Evolutionary conservation across 2,888 invertebrate species (phyloP).

Genomic region (Luperina testacea): DNA sequence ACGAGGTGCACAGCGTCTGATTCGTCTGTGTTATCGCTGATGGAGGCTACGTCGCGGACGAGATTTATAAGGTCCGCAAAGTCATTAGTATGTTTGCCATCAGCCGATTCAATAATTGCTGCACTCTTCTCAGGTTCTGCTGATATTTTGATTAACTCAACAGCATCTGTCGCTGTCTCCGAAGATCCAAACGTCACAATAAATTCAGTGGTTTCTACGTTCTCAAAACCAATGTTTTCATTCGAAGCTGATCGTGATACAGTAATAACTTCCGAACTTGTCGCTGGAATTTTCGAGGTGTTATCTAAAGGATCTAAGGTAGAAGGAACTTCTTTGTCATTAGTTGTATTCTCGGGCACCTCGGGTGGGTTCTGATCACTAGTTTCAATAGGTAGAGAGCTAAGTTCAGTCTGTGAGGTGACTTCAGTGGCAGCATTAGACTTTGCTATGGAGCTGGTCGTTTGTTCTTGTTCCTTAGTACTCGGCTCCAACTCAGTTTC

Average conservation of each 20-base stretch:
- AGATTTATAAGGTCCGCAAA: slow-evolving; percentile 84
- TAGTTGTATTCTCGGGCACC: slow-evolving; percentile 75
- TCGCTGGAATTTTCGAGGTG: slow-evolving; percentile 70
- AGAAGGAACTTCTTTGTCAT: slow-evolving; percentile 71
- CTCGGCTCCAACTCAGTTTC: slow-evolving; percentile 59
- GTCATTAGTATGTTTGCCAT: slow-evolving; percentile 76
- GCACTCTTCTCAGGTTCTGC: slow-evolving; percentile 77
- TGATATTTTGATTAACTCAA: slow-evolving; percentile 82
- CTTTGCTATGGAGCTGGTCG: slow-evolving; percentile 75
- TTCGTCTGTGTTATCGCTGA: slow-evolving; percentile 81
- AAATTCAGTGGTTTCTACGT: slow-evolving; percentile 84
- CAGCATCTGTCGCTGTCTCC: slow-evolving; percentile 82
- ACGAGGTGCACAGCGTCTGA: slow-evolving; percentile 65
- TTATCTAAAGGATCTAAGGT: slow-evolving; percentile 71
- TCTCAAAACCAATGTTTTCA: slow-evolving; percentile 77
- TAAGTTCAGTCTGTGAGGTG: slow-evolving; percentile 84
- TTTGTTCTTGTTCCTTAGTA: slow-evolving; percentile 72
- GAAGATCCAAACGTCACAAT: slow-evolving; percentile 80
- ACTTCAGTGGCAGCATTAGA: slow-evolving; percentile 81
- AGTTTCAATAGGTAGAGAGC: slow-evolving; percentile 85
- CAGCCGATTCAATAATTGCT: slow-evolving; percentile 78
- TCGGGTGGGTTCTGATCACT: slow-evolving; percentile 86
- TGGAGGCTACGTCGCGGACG: slow-evolving; percentile 86
- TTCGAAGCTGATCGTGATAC: slow-evolving; percentile 70
- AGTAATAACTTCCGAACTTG: slow-evolving; percentile 75